These are phyloP conservation scores for Karalla daura DNA, from an alignment of 2,797 vertebrate genomes.

Conservation along the genomic window DNA sequence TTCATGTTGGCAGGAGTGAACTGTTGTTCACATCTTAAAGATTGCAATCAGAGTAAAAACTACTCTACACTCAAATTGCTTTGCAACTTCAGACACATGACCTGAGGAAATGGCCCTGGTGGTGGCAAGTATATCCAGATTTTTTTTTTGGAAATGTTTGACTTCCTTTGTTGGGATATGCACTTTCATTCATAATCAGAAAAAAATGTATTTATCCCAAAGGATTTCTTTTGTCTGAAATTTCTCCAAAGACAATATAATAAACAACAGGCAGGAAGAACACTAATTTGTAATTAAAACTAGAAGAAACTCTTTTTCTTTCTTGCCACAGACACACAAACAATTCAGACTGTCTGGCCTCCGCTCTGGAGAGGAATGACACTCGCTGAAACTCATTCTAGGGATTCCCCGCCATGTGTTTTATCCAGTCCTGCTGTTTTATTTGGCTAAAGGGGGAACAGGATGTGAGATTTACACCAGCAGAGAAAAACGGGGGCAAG, in stretches of 20 bases:
- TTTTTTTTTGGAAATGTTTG: slow-evolving; percentile 21
- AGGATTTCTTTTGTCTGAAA: no score
- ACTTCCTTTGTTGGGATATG: slow-evolving; percentile 16
- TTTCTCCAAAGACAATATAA: no score
- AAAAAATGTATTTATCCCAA: no score
- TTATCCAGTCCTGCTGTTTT: slow-evolving; percentile 58
- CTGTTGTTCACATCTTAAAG: slow-evolving; percentile 48
- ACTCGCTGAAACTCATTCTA: slow-evolving; percentile 36
- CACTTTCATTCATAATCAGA: no score
- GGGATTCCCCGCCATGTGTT: slow-evolving; percentile 69
- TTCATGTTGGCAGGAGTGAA: slow-evolving; percentile 62
- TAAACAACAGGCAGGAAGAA: no score
- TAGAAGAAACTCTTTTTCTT: slow-evolving; percentile 10
- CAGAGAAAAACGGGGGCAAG: slow-evolving; percentile 61
- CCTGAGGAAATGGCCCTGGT: slow-evolving; percentile 25
- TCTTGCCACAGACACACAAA: slow-evolving; percentile 26
- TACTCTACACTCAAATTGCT: slow-evolving; percentile 17
- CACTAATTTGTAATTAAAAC: background rate
- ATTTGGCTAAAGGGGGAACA: slow-evolving; percentile 68
- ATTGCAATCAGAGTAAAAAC: slow-evolving; percentile 33
- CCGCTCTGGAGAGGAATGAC: slow-evolving; percentile 19
- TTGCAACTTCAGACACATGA: slow-evolving; percentile 41
- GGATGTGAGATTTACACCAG: slow-evolving; percentile 75
- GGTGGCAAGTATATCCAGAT: background rate
- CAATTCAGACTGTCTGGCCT: slow-evolving; percentile 22